Conservation (phyloP, 2,888 invertebrate species). For the Molanna angustata region DNA sequence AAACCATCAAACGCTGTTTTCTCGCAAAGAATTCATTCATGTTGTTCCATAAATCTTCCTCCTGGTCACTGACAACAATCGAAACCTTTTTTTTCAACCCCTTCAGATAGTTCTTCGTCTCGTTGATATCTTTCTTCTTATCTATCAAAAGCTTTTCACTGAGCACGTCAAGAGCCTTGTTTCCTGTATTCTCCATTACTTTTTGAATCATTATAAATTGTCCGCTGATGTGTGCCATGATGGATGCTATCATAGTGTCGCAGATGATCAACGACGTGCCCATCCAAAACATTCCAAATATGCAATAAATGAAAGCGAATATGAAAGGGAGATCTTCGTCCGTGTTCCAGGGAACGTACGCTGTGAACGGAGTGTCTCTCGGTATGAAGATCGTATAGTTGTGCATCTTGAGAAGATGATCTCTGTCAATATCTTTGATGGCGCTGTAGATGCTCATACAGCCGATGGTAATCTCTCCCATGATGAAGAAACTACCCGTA, state of each 20-base stretch:
- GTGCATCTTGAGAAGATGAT: constrained; percentile 3
- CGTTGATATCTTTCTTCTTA: background rate
- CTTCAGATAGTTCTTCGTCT: background rate
- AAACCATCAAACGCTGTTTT: constrained; percentile 11
- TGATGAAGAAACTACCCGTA: constrained; percentile 25
- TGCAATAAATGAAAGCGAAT: constrained; percentile 21
- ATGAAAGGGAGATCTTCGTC: constrained; percentile 15
- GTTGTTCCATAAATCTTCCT: background rate
- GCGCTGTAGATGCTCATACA: constrained; percentile 20
- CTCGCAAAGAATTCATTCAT: constrained; percentile 11
- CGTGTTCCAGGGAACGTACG: constrained; percentile 28
- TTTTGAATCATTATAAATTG: constrained; percentile 30
- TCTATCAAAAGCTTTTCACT: constrained; percentile 1
- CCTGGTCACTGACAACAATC: background rate
- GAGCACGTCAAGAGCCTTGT: constrained; percentile 20
- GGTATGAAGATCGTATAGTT: constrained; percentile 22
- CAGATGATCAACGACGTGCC: constrained; percentile 26
- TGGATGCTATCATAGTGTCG: constrained; percentile 30
- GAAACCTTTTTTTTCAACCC: background rate
- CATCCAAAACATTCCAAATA: constrained; percentile 28
- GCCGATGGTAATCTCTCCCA: constrained; percentile 26
- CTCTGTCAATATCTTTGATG: constrained; percentile 23
- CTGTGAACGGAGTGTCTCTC: constrained; percentile 25
- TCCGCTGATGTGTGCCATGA: constrained; percentile 31
- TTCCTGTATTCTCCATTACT: constrained; percentile 18